Evolutionary conservation across 2,888 invertebrate genomes (phyloP).

Genomic region (Alitta virens): DNA sequence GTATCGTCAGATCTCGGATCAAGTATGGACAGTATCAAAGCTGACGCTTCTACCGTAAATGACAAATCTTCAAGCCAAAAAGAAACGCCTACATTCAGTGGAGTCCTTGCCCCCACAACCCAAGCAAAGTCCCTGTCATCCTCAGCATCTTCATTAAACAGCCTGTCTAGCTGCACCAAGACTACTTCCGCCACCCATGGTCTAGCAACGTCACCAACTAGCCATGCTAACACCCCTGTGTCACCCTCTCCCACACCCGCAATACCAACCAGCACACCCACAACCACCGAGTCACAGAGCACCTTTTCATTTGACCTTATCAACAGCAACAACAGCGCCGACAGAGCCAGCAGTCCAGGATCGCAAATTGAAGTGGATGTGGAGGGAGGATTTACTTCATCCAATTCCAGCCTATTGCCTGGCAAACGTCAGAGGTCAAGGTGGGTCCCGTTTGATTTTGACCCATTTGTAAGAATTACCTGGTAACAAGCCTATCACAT

Average conservation of each 20-base stretch:
- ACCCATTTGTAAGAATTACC: no score
- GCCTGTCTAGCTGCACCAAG: background rate
- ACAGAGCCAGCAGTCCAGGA: no score
- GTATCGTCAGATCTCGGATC: background rate
- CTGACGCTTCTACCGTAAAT: no score
- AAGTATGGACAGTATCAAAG: background rate
- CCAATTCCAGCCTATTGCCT: no score
- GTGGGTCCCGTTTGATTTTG: no score
- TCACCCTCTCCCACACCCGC: background rate
- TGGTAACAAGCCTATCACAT: no score
- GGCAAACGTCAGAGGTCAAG: no score
- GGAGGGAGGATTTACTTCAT: no score
- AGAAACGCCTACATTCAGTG: background rate
- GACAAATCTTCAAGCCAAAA: background rate
- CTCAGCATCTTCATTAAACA: background rate
- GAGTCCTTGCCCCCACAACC: no score
- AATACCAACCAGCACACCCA: background rate
- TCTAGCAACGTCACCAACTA: background rate
- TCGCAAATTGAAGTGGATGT: no score
- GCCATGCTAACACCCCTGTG: slow-evolving; percentile 2
- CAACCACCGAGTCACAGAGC: background rate
- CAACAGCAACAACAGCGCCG: no score
- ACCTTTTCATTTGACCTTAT: no score
- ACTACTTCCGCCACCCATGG: background rate
- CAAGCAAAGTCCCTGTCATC: background rate